Base-by-base conservation (phyloP, 2,113 vertebrate genomes). In the Cygnus atratus region DNA sequence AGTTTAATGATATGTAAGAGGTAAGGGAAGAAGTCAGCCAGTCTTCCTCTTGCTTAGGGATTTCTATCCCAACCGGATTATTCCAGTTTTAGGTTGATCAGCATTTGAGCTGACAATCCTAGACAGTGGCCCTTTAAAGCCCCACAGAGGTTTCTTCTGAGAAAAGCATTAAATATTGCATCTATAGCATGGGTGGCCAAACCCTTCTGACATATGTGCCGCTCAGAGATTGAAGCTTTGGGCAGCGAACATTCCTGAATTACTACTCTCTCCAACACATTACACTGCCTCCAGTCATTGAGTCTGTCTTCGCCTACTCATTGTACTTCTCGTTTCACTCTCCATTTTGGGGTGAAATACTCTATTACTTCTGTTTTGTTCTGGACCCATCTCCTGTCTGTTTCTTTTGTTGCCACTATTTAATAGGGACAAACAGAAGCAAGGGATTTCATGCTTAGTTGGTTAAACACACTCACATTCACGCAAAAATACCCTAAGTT, bases 321-420 rank as follows among this genome's bases (percentile, higher is more conserved):
- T 84, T 96, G 94, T 97, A 94, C 95, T 96, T 97, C 96, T 96
- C 85, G 28, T 97, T 96, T 96, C 97, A 94, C 93, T 97, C 97
- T 97, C 93, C 95, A 94, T 97, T 97, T 95, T 91, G 95, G 95
- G 96, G 96, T 98, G 97, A 98, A 98, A 97, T 96, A 97, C 95
- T 96, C 97, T 91, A 97, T 97, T 98, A 98, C 97, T 97, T 97
- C 94, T 96, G 85, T 93, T 98, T 98, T 97, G 96, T 97, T 97
- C 97, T 97, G 95, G 57, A 96, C 89, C 96, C 95, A 97, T 98
- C 97, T 97, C 95, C 94, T 96, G 96, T 96, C 97, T 97, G 93
- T 97, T 96, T 94, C 96, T 95, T 95, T 96, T 93, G 79, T 88
- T 91, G 93, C 91, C 67, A 80, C 94, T 97, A 96, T 97, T 97